Conservation (phyloP, 2,797 vertebrate species). For the Bradypodion ventrale region DNA sequence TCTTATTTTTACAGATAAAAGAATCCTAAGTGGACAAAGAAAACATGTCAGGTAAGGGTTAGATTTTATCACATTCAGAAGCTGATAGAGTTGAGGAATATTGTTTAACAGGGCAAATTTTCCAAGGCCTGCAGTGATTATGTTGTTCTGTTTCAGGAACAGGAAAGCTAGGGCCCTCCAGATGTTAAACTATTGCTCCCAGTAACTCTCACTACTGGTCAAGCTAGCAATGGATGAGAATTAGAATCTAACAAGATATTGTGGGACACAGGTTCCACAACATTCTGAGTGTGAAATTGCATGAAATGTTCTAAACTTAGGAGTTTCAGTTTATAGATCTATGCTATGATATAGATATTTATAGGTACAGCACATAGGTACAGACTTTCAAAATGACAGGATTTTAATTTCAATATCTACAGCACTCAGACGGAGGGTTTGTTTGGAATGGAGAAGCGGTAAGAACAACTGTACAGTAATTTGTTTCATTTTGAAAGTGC, state of each 20-base stretch:
- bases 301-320: neutral
- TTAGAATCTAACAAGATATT: neutral
- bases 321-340: neutral
- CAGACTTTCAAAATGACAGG: neutral
- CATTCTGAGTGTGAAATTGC: neutral
- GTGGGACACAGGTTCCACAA: neutral
- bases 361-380: neutral
- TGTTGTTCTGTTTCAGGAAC: neutral
- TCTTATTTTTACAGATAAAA: conserved; percentile 27
- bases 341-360: neutral
- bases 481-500: neutral
- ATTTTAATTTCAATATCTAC: conserved; percentile 25
- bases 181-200: neutral
- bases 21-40: conserved; percentile 3
- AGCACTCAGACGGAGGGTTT: conserved; percentile 56
- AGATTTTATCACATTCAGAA: neutral
- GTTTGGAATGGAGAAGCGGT: conserved; percentile 29
- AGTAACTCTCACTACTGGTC: neutral
- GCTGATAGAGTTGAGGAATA: neutral
- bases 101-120: no score
- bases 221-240: neutral
- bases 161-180: neutral
- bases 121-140: no score
- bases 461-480: neutral
- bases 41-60: conserved; percentile 28